A percentile compares a stretch with the other conserved stretches of the same genome.
Conservation (phyloP, 2,797 vertebrate genomes). For the Philypnodon macrostomus region DNA sequence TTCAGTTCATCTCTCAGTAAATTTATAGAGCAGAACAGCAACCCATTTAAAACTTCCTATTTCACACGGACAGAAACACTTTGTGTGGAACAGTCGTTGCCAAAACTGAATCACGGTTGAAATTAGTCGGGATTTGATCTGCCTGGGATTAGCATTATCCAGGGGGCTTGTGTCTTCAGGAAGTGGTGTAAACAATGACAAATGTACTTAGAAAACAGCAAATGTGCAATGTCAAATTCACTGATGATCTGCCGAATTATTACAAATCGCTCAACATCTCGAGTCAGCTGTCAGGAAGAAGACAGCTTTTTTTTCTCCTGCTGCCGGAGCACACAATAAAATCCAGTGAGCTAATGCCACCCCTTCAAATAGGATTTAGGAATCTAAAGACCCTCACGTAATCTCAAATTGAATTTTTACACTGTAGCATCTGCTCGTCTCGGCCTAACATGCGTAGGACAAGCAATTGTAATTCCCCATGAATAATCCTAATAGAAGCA, state of each 20-base stretch:
- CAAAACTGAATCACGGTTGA: conserved; percentile 36
- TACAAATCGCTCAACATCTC: conserved; percentile 29
- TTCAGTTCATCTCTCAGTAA: neutral
- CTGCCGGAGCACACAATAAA: conserved; percentile 48
- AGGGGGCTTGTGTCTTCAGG: conserved; percentile 12
- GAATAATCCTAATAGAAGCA: conserved; percentile 53
- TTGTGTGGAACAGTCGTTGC: conserved; percentile 15
- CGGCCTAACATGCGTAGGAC: conserved; percentile 47
- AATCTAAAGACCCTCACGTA: conserved; percentile 53
- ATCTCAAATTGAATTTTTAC: conserved; percentile 57
- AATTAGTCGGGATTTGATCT: conserved; percentile 46
- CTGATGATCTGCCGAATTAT: conserved; percentile 39
- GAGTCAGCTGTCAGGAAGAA: conserved; percentile 27
- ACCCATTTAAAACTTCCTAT: conserved; percentile 1
- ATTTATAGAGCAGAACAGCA: neutral
- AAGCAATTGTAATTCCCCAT: conserved; percentile 49
- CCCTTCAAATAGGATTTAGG: conserved; percentile 51
- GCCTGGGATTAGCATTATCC: conserved; percentile 28
- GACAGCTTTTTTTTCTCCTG: conserved; percentile 34
- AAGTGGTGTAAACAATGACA: conserved; percentile 25
- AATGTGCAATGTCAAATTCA: conserved; percentile 25
- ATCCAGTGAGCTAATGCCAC: conserved; percentile 41
- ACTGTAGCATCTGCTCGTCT: conserved; percentile 52
- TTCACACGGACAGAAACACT: conserved; percentile 20
- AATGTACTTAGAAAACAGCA: conserved; percentile 24